Percentiles rank a stretch among this genome's conserved stretches.
Conservation (phyloP, 2,113 vertebrate genomes). For the Apodemus sylvaticus region DNA sequence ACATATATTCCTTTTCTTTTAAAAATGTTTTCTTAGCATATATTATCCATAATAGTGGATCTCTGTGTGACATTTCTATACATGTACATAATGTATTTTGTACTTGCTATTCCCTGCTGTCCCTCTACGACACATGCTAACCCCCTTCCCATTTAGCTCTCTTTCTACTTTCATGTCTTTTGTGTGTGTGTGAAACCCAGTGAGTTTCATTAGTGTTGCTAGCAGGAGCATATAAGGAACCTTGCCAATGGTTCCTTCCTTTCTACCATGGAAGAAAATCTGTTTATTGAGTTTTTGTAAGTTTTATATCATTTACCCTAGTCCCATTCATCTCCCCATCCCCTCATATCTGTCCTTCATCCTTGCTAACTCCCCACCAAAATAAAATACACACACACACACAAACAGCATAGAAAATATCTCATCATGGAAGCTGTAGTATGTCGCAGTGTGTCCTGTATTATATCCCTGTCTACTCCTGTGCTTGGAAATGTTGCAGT, state of each 20-base stretch:
- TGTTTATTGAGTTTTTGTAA: no score
- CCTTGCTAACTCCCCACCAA: no score
- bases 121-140: neutral
- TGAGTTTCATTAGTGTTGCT: neutral
- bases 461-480: no score
- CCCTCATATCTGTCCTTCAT: no score
- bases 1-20: neutral
- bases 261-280: neutral
- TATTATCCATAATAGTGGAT: neutral
- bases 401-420: no score
- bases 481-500: no score
- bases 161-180: neutral
- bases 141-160: neutral
- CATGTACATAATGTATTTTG: neutral
- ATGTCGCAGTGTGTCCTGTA: no score
- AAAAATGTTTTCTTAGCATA: neutral
- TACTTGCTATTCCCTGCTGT: neutral
- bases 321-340: no score
- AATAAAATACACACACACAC: no score
- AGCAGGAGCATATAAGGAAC: neutral
- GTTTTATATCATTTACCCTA: no score
- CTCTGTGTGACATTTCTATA: neutral
- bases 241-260: neutral
- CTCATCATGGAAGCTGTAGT: no score
- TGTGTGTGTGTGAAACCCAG: neutral